These are phyloP conservation scores for Oscheius sp. DNA, from an alignment of 2,888 invertebrate genomes.

Conservation along the genomic window DNA sequence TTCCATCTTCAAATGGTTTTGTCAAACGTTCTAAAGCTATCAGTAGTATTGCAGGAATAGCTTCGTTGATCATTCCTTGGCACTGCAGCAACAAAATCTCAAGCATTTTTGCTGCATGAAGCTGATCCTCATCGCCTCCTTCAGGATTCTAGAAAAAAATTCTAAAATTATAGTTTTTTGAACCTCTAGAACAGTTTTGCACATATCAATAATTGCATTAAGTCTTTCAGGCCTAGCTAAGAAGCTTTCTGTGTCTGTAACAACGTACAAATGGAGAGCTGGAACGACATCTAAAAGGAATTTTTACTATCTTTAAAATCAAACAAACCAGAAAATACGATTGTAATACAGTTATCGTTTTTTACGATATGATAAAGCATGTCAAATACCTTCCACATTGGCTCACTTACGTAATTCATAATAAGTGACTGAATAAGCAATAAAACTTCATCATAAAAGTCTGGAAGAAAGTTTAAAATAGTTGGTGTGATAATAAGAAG, in stretches of 20 bases:
- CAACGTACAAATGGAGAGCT: slow-evolving; percentile 94
- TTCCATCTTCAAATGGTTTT: slow-evolving; percentile 33
- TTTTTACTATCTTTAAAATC: background rate
- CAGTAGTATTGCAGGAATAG: slow-evolving; percentile 27
- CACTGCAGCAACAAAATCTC: slow-evolving; percentile 91
- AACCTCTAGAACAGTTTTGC: slow-evolving; percentile 73
- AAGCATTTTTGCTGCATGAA: slow-evolving; percentile 93
- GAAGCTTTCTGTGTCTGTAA: slow-evolving; percentile 92
- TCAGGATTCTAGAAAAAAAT: slow-evolving; percentile 71
- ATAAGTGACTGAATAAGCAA: slow-evolving; percentile 91
- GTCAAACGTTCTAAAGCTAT: slow-evolving; percentile 29
- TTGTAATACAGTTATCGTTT: background rate
- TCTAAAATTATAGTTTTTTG: background rate
- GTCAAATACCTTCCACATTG: slow-evolving; percentile 83
- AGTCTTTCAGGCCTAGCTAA: slow-evolving; percentile 88
- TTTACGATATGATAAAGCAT: slow-evolving; percentile 38
- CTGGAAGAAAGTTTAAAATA: slow-evolving; percentile 73
- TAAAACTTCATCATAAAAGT: slow-evolving; percentile 96
- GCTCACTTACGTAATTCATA: slow-evolving; percentile 84
- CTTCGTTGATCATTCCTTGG: slow-evolving; percentile 69
- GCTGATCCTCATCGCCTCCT: slow-evolving; percentile 89
- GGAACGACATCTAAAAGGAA: slow-evolving; percentile 89
- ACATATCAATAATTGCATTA: slow-evolving; percentile 91
- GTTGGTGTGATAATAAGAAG: background rate
- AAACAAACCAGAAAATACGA: slow-evolving; percentile 17